These are phyloP conservation scores for Pocillopora verrucosa DNA, from an alignment of 64 coral and sea anemone species.

Conservation along the genomic window DNA sequence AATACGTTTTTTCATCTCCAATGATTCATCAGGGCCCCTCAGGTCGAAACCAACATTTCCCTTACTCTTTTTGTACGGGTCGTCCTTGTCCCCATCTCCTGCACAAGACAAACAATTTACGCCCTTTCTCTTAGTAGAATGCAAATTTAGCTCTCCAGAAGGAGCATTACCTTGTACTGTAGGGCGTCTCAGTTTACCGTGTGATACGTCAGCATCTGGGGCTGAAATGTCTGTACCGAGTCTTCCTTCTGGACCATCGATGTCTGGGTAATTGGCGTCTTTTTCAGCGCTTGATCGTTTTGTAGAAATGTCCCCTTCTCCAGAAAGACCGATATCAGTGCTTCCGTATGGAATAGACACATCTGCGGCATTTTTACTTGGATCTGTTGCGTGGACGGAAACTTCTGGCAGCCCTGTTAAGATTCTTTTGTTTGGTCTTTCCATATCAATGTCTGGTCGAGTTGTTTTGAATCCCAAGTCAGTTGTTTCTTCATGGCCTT, in stretches of 20 bases:
- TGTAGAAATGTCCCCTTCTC: neutral
- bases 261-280: conserved; percentile 8
- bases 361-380: neutral
- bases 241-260: neutral
- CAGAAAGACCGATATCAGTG: too few species aligned
- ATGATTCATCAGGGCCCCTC: too few species aligned
- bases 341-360: too few species aligned
- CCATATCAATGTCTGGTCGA: neutral
- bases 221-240: neutral
- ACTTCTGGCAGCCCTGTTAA: too few species aligned
- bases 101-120: conserved; percentile 8
- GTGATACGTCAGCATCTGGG: neutral
- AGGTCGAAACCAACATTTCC: neutral
- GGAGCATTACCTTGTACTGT: neutral
- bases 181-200: neutral
- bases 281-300: neutral
- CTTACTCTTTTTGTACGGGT: neutral
- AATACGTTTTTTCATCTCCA: neutral
- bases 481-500: neutral
- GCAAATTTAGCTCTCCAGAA: neutral
- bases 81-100: conserved; percentile 2
- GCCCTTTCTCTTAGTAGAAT: neutral
- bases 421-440: too few species aligned
- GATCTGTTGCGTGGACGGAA: too few species aligned
- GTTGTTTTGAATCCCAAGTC: neutral